These are phyloP conservation scores for Diplazon laetatorius DNA, from an alignment of 2,888 invertebrate species.

Conservation along the genomic window DNA sequence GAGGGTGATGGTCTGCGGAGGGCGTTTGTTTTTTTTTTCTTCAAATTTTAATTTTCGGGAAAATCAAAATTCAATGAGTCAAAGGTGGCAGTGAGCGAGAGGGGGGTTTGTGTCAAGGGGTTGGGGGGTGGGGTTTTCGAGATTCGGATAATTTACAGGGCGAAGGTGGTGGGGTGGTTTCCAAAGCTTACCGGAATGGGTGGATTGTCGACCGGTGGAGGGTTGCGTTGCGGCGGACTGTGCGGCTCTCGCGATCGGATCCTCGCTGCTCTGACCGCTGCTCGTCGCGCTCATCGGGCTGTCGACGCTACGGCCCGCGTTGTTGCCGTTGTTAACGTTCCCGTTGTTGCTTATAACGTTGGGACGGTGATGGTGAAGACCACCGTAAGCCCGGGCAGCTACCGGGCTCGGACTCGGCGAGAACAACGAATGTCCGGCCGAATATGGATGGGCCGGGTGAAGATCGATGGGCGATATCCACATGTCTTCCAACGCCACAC, in stretches of 20 bases:
- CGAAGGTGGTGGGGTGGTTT: slow-evolving; percentile 23
- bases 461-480: slow-evolving; percentile 86
- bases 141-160: slow-evolving; percentile 1
- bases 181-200: slow-evolving; percentile 74
- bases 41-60: too few relatives aligned
- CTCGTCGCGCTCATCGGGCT: slow-evolving; percentile 80
- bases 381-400: slow-evolving; percentile 69
- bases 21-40: slow-evolving; percentile 24
- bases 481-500: slow-evolving; percentile 94
- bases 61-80: slow-evolving; percentile 19
- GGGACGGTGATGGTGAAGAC: slow-evolving; percentile 64
- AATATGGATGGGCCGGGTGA: slow-evolving; percentile 71
- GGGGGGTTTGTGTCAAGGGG: too few relatives aligned
- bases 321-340: slow-evolving; percentile 67
- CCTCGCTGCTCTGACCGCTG: slow-evolving; percentile 81
- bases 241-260: slow-evolving; percentile 76
- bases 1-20: slow-evolving; percentile 3
- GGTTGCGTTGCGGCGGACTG: slow-evolving; percentile 82
- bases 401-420: slow-evolving; percentile 79
- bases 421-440: slow-evolving; percentile 77
- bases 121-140: slow-evolving; percentile 28
- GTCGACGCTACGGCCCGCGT: slow-evolving; percentile 74
- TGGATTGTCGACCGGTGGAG: slow-evolving; percentile 79
- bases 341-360: slow-evolving; percentile 59
- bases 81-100: slow-evolving; percentile 32